Conservation (phyloP, 2,888 invertebrate species). For the Diaphora mendica region DNA sequence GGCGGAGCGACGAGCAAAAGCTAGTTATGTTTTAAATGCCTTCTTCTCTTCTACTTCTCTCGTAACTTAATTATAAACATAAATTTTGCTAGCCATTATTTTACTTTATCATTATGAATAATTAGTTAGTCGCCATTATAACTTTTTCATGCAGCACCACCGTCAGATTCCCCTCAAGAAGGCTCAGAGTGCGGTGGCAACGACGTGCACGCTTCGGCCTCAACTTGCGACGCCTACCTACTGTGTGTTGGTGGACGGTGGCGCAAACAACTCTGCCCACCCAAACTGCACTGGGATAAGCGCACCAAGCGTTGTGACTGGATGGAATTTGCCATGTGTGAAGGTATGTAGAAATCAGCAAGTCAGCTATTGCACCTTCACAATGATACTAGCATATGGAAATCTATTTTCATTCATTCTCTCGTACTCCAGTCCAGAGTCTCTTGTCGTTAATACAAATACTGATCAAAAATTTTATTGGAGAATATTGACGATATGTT, state of each 20-base stretch:
- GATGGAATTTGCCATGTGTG: slow-evolving; percentile 91
- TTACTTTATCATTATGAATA: neutral
- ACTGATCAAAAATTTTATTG: neutral
- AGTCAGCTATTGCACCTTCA: neutral
- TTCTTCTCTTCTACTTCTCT: no score
- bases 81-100: neutral
- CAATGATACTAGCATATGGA: neutral
- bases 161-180: slow-evolving; percentile 57
- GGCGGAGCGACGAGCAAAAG: no score
- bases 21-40: no score
- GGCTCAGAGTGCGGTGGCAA: slow-evolving; percentile 60
- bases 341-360: slow-evolving; percentile 56
- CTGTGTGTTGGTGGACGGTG: slow-evolving; percentile 91
- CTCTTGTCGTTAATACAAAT: neutral
- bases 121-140: neutral
- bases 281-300: slow-evolving; percentile 93
- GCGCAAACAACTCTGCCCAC: slow-evolving; percentile 90
- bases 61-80: neutral
- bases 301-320: slow-evolving; percentile 91
- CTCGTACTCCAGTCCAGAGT: neutral
- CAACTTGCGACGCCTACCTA: slow-evolving; percentile 91
- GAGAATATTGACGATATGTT: no score
- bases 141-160: slow-evolving; percentile 37
- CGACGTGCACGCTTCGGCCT: slow-evolving; percentile 84
- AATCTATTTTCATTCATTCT: neutral